Evolutionary conservation across 2,113 vertebrate species (phyloP).

Genomic region (Megaceryle maxima): DNA sequence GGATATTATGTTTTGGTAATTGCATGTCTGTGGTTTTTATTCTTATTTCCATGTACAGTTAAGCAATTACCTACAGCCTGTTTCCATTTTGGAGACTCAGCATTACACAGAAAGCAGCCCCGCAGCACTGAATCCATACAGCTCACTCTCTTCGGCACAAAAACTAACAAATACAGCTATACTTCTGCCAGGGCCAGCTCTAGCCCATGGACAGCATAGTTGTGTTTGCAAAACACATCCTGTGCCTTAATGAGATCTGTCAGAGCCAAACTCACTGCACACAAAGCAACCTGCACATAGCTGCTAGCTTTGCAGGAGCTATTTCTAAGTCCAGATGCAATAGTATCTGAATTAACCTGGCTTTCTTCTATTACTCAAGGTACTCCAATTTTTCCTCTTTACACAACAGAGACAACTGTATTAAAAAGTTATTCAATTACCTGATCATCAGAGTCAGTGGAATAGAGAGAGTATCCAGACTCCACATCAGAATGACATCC

Average conservation of each 20-base stretch:
- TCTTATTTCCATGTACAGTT: background rate
- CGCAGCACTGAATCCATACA: background rate
- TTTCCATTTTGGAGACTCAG: background rate
- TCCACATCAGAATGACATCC: constrained; percentile 44
- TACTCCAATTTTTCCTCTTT: background rate
- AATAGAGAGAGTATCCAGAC: constrained; percentile 78
- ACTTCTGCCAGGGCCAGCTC: background rate
- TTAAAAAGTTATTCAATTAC: constrained; percentile 61
- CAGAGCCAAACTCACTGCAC: background rate
- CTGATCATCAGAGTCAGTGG: constrained; percentile 86
- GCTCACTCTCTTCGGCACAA: background rate
- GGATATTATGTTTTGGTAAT: background rate
- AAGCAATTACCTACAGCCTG: background rate
- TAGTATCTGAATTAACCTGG: background rate
- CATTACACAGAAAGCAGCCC: background rate
- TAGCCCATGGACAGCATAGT: background rate
- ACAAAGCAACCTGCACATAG: background rate
- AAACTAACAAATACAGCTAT: background rate
- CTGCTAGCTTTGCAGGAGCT: background rate
- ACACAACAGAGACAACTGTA: background rate
- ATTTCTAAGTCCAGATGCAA: background rate
- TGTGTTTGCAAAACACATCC: background rate
- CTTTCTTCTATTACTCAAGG: background rate
- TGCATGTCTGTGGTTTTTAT: background rate
- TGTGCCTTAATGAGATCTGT: background rate